Base-by-base conservation (phyloP, 2,797 vertebrate genomes). In the Sebastes trivittatus region DNA sequence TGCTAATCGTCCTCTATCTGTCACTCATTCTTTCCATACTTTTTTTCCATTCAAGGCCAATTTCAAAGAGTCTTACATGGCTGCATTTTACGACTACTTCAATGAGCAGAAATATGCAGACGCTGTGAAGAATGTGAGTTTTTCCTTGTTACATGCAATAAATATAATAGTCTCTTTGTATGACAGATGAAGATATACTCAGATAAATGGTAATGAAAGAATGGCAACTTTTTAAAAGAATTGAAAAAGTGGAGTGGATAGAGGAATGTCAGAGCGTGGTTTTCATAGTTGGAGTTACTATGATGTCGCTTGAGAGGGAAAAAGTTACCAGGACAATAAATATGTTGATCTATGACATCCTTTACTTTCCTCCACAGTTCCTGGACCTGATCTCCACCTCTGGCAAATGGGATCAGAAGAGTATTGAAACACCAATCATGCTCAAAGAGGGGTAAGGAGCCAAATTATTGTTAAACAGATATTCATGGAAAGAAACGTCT, bases 11-110 rank as follows among this genome's bases (percentile, higher is more conserved):
- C 64, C 14, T 77, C 55, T 74, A 22, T 10, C 9, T 68, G 20
- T 77, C 7, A 4, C 7, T 30, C 30, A 54, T n/a, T 75, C 18
- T 83, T 22, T 52, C 9, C 14, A 23, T 42, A 5, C 30, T 60
- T n/a, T 75, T 14, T 83, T 22, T 52, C 9, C 14, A 23, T 42
- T 4, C 81, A 80, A 99, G 98, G 98, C 98, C 87, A 99, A 96
- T 91, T 99, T 99, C 88, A 99, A 99, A 92, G 98, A 99, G 92
- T 96, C 98, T 2, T 99, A 98, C 93, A 99, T 99, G 98, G 98
- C 98, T 67, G 94, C 97, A 0, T 99, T 99, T 95, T 98, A 98
- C 71, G 98, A 99, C 85, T 97, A 97, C 94, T 99, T 99, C 95
- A 99, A 99, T 62, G 98, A 99, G 86, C 98, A 99, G 93, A 99